phyloP scores from a whole-genome alignment of 2,888 invertebrate genomes.

The Melanostoma mellinum region DNA sequence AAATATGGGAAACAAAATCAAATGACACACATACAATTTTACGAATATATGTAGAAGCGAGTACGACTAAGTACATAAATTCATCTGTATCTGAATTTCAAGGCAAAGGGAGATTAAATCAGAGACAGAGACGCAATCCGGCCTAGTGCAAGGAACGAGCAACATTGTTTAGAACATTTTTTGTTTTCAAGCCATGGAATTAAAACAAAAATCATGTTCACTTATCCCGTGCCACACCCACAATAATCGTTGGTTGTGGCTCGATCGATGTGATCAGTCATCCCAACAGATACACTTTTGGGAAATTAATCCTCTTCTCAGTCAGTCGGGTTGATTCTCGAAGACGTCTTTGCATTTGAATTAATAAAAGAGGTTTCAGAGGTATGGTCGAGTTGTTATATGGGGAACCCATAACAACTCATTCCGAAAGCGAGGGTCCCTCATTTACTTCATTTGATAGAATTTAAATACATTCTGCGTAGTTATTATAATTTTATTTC shows the following conservation, averaged over 20 bases:
- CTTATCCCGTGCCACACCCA: conserved; percentile 73
- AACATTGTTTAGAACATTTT: conserved; percentile 55
- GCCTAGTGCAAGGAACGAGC: conserved; percentile 39
- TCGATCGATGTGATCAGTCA: conserved; percentile 72
- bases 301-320: conserved; percentile 67
- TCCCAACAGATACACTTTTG: conserved; percentile 61
- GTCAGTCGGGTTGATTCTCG: conserved; percentile 6
- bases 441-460: conserved; percentile 37
- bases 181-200: conserved; percentile 48
- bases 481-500: conserved; percentile 63
- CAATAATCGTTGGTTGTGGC: conserved; percentile 37
- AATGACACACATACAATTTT: conserved; percentile 21
- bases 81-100: conserved; percentile 52
- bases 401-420: conserved; percentile 41
- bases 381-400: background rate
- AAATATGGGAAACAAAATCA: conserved; percentile 57
- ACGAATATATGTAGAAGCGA: conserved; percentile 6
- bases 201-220: conserved; percentile 73
- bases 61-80: conserved; percentile 66
- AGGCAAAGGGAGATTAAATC: conserved; percentile 60
- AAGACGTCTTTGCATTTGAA: conserved; percentile 12
- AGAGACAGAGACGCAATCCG: conserved; percentile 61
- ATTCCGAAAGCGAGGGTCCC: conserved; percentile 45
- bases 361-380: conserved; percentile 44
- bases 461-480: conserved; percentile 58